phyloP scores from a whole-genome alignment of 1,140 invertebrate genomes.

The Globodera ellingtonae region DNA sequence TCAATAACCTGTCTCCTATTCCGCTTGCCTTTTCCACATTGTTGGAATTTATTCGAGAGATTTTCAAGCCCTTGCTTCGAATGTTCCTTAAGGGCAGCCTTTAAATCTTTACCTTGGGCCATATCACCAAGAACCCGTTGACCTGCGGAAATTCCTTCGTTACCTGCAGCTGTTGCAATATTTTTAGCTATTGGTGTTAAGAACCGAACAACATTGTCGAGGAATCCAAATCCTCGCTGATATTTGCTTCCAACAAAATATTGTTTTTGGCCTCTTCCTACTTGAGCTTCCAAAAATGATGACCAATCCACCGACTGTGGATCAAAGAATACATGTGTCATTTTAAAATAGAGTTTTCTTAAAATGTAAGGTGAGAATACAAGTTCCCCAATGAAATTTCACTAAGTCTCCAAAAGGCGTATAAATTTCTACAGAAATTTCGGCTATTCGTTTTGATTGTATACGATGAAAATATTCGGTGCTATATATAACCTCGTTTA shows the following conservation, averaged over 20 bases:
- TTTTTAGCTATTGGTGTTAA: conserved; percentile 14
- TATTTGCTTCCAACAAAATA: conserved; percentile 16
- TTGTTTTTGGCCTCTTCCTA: neutral
- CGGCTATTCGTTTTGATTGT: too few relatives aligned
- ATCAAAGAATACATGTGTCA: conserved; percentile 8
- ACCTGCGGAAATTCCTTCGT: conserved; percentile 1
- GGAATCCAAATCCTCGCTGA: conserved; percentile 14
- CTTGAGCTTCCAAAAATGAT: conserved; percentile 2
- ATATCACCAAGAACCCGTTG: neutral
- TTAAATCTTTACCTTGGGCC: neutral
- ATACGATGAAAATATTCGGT: too few relatives aligned
- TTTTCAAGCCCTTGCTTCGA: neutral
- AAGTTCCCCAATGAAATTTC: conserved; percentile 10
- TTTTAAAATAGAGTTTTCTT: conserved; percentile 14
- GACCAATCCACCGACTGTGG: conserved; percentile 2
- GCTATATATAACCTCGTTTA: neutral
- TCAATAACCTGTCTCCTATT: neutral
- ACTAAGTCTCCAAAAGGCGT: neutral
- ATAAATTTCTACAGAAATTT: too few relatives aligned
- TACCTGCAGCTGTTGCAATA: neutral
- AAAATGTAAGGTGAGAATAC: conserved; percentile 10
- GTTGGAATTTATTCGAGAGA: neutral
- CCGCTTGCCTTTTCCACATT: conserved; percentile 9
- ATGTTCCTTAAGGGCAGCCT: neutral
- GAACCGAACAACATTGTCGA: neutral